These are phyloP conservation scores for Drosophila colorata DNA, from an alignment of 2,888 invertebrate genomes.

Conservation along the genomic window DNA sequence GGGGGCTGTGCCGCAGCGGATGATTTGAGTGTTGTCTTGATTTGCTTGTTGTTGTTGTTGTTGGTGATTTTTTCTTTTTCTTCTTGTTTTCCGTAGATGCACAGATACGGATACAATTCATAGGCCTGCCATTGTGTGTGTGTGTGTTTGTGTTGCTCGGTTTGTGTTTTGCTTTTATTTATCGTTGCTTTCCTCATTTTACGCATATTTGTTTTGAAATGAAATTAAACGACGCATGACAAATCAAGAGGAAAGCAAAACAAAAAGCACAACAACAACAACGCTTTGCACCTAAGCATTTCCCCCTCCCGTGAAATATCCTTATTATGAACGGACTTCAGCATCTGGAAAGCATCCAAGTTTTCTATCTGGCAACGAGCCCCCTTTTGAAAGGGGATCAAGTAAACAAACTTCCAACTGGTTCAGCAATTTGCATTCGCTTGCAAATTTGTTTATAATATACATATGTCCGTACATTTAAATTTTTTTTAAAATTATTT, in stretches of 20 bases:
- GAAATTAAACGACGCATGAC: slow-evolving; percentile 75
- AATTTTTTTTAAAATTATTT: no score
- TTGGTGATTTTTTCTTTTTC: slow-evolving; percentile 32
- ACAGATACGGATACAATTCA: slow-evolving; percentile 46
- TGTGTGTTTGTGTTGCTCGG: slow-evolving; percentile 23
- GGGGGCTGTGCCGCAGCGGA: slow-evolving; percentile 46
- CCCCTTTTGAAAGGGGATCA: slow-evolving; percentile 18
- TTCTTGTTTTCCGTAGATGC: slow-evolving; percentile 39
- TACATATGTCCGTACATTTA: no score
- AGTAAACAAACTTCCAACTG: slow-evolving; percentile 29
- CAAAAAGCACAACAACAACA: slow-evolving; percentile 16
- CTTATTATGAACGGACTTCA: neutral
- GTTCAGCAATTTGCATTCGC: slow-evolving; percentile 41
- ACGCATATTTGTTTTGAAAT: slow-evolving; percentile 78
- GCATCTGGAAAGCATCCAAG: slow-evolving; percentile 19
- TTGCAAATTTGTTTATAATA: slow-evolving; percentile 36
- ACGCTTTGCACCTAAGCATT: slow-evolving; percentile 13
- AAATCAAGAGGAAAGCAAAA: slow-evolving; percentile 46
- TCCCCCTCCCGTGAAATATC: neutral
- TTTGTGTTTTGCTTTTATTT: slow-evolving; percentile 69
- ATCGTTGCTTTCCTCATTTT: slow-evolving; percentile 74
- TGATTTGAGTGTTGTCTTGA: slow-evolving; percentile 41
- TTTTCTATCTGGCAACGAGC: slow-evolving; percentile 42
- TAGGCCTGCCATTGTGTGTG: slow-evolving; percentile 26
- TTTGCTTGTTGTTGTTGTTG: slow-evolving; percentile 37